phyloP scores from a whole-genome alignment of 1,140 invertebrate species.

The Ceratoteleas bidentatus region DNA sequence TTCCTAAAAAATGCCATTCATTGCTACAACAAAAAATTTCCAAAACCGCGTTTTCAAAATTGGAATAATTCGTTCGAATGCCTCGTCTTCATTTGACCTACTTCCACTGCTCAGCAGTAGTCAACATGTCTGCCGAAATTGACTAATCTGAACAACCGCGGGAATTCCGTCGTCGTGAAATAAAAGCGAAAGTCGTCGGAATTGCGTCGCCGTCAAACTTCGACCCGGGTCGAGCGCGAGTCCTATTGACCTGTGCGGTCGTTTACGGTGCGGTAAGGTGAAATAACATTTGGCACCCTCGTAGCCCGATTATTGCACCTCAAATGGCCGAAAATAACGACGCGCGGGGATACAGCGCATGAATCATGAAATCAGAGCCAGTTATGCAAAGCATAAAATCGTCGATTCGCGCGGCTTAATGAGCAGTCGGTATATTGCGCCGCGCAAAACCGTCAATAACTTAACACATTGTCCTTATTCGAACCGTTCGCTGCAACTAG shows the following conservation, averaged over 20 bases:
- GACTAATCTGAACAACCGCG: no score
- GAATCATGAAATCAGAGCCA: constrained; percentile 16
- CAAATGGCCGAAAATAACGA: constrained; percentile 14
- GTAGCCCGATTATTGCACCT: constrained; percentile 15
- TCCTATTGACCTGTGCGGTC: neutral
- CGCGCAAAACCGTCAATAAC: constrained; percentile 12
- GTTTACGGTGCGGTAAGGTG: constrained; percentile 14
- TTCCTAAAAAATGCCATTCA: no score
- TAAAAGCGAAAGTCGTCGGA: no score
- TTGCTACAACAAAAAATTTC: no score
- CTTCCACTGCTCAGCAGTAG: no score
- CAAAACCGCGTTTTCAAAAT: no score
- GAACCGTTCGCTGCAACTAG: constrained; percentile 1
- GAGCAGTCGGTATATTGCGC: constrained; percentile 9
- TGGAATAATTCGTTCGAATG: no score
- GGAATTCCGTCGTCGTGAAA: no score
- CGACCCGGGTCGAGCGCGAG: constrained; percentile 1
- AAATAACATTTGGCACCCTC: constrained; percentile 22
- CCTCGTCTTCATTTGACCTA: no score
- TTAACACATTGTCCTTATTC: constrained; percentile 11
- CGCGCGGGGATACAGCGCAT: neutral
- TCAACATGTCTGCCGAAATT: no score
- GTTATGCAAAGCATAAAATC: constrained; percentile 28
- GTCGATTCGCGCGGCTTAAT: constrained; percentile 23
- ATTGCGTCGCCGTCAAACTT: no score